Base-by-base conservation (phyloP, 2,888 invertebrate genomes). In the Drosophila rubida region DNA sequence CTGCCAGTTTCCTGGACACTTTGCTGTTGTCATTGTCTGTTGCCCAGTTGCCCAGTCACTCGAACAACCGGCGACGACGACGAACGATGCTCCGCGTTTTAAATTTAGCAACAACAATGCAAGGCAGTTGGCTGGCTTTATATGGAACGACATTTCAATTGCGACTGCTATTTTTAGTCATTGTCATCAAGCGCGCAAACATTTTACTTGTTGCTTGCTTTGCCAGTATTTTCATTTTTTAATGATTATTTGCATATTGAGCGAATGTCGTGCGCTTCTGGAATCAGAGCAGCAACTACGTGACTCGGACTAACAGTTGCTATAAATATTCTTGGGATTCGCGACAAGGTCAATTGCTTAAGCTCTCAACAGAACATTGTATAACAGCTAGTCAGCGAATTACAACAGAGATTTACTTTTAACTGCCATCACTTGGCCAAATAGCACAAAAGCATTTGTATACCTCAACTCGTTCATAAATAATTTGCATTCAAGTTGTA, bases 111-210 rank as follows among this genome's bases (percentile, higher is more conserved):
- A 80, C 85, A 76, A 79, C 35, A 44, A 44, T 48, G 7, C 68
- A 57, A 46, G 48, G 6, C 51, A 60, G 60, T 59, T 60, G 57
- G 53, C 55, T 60, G 57, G 53, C 55, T 70, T 65, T 80, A 80
- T 86, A 72, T 83, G 88, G 77, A 83, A 68, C 80, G 88, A 82
- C 88, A 84, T 84, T 87, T 84, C 88, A 87, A 88, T 87, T 84
- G 86, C 64, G 69, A 60, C 45, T 62, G 70, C 88, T 84, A 84
- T 88, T 88, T 84, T 84, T 88, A 88, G 84, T 67, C 86, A 85
- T 78, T 87, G 77, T 76, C 82, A 87, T 81, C 68, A 68, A 65
- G 71, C 58, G 63, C 32, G 64, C 69, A 81, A 72, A 78, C 74
- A 76, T 76, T 48, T 61, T 63, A 48, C 69, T 75, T 77, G 51